phyloP scores from a whole-genome alignment of 2,113 vertebrate genomes.

The Ptychochromis oligacanthus region DNA sequence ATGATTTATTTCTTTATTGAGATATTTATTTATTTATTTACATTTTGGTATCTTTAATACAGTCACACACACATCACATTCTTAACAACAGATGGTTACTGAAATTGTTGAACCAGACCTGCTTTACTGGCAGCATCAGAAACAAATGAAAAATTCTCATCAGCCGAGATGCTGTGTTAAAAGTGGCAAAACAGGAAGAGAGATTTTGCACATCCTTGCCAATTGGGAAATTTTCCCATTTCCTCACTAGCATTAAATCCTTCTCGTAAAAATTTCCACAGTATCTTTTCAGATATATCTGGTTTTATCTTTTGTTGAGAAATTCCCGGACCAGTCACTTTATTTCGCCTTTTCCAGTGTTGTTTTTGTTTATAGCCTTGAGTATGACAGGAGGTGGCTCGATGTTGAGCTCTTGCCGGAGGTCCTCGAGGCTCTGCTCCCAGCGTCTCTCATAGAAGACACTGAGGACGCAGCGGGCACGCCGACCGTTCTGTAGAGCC shows the following conservation, averaged over 20 bases:
- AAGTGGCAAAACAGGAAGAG: neutral
- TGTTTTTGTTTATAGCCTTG: conserved; percentile 3
- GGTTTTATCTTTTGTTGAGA: neutral
- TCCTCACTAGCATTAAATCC: neutral
- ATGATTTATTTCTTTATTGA: neutral
- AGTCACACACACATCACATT: neutral
- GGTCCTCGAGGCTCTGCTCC: conserved; percentile 87
- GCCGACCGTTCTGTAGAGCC: conserved; percentile 84
- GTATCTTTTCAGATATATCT: neutral
- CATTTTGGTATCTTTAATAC: neutral
- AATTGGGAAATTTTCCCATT: conserved; percentile 3
- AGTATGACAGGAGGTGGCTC: conserved; percentile 75
- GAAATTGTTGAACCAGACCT: neutral
- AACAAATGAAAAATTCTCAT: neutral
- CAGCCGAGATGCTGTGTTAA: neutral
- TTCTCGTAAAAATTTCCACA: neutral
- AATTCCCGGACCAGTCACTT: neutral
- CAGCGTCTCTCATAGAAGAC: conserved; percentile 92
- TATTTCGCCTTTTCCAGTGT: neutral
- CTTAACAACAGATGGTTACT: neutral
- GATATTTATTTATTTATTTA: neutral
- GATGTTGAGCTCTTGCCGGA: conserved; percentile 89
- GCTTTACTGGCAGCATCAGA: neutral
- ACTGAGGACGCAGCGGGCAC: conserved; percentile 84
- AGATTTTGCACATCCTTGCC: neutral